Evolutionary conservation across 92 coral and sea anemone species (phyloP).

Genomic region (Muricea muricata): DNA sequence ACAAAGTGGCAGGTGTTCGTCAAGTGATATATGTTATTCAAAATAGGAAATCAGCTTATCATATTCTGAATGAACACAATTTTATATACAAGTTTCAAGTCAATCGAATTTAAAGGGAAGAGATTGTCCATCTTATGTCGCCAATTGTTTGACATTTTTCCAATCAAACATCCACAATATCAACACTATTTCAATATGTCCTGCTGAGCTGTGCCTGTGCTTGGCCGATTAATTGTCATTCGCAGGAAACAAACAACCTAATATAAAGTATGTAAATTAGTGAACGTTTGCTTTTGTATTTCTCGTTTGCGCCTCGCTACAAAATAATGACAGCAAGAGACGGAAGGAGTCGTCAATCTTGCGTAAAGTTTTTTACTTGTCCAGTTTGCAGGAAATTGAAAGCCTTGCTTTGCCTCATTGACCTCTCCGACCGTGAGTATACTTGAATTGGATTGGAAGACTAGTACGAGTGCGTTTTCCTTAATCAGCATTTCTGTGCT

Average conservation of each 20-base stretch:
- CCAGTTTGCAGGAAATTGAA: not conserved
- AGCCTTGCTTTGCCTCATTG: too few relatives aligned
- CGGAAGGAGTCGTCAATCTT: not conserved
- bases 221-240: conserved; percentile 4
- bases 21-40: not conserved
- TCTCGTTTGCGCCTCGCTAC: not conserved
- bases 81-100: not conserved
- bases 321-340: not conserved
- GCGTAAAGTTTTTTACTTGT: not conserved
- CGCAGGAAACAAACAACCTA: not conserved
- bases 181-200: conserved; percentile 8
- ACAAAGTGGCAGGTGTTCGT: not conserved
- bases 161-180: not conserved
- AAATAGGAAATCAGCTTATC: not conserved
- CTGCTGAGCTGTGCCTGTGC: too few relatives aligned
- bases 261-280: conserved; percentile 2
- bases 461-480: conserved; percentile 16
- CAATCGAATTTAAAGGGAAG: not conserved
- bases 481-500: conserved; percentile 27
- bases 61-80: not conserved
- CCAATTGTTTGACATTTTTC: not conserved
- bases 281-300: not conserved
- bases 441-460: not conserved
- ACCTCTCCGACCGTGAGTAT: not conserved
- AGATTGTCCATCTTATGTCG: not conserved